Conservation (phyloP, 2,113 vertebrate genomes). For the Psittacus erithacus region DNA sequence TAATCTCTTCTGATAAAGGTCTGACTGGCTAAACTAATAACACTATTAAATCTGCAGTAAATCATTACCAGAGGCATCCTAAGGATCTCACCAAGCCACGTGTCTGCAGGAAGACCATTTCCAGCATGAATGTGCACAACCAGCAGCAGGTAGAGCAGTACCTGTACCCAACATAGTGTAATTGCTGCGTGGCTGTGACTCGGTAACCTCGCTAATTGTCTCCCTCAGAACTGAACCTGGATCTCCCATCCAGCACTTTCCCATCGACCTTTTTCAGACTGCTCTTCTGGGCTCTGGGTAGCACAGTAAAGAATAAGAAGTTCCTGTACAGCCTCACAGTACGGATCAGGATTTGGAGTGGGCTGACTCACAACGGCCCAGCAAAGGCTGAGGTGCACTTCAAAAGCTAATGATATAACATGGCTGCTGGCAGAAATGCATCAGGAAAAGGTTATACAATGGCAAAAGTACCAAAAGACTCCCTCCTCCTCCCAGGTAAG, state of each 20-base stretch:
- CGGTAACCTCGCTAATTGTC: neutral
- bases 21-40: conserved; percentile 45
- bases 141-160: neutral
- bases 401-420: neutral
- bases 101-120: neutral
- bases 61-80: neutral
- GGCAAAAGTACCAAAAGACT: neutral
- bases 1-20: conserved; percentile 60
- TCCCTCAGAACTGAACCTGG: neutral
- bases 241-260: neutral
- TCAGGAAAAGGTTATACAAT: neutral
- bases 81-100: neutral
- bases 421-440: neutral
- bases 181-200: neutral
- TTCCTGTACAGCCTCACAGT: neutral
- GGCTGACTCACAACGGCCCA: neutral
- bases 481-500: neutral
- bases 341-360: fast-evolving
- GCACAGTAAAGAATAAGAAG: neutral
- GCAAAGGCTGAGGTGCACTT: neutral
- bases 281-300: neutral
- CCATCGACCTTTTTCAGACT: neutral
- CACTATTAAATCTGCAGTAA: neutral
- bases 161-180: neutral
- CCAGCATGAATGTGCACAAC: neutral